These are phyloP conservation scores for Sylvilagus floridanus DNA, from an alignment of 2,797 vertebrate species.

Conservation along the genomic window DNA sequence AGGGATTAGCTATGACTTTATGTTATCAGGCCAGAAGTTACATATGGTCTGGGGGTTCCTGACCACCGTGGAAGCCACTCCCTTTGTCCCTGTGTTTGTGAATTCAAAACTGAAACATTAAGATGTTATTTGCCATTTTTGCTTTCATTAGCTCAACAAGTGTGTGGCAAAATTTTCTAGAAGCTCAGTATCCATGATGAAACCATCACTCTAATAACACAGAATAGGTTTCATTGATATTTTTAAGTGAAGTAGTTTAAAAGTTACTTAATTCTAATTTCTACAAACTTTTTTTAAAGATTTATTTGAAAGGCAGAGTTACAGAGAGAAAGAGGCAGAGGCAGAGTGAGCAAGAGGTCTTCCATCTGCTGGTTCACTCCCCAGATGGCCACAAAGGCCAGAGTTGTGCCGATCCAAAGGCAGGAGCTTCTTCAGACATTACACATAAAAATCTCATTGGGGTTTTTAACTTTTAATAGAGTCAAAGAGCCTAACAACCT, in stretches of 20 bases:
- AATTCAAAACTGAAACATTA: conserved; percentile 56
- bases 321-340: too few relatives aligned
- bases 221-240: conserved; percentile 25
- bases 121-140: conserved; percentile 36
- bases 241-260: conserved; percentile 11
- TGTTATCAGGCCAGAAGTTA: conserved; percentile 32
- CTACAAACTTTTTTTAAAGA: neutral
- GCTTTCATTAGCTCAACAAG: conserved; percentile 47
- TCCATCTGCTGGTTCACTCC: too few relatives aligned
- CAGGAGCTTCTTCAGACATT: neutral
- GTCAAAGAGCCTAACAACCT: conserved; percentile 26
- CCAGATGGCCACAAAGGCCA: too few relatives aligned
- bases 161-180: neutral
- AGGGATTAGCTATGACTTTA: neutral
- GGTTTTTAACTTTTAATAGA: conserved; percentile 40
- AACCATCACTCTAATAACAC: conserved; percentile 44
- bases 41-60: neutral
- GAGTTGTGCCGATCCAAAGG: too few relatives aligned
- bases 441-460: neutral
- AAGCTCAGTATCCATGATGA: conserved; percentile 9
- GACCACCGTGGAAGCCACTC: neutral
- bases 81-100: neutral
- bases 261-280: conserved; percentile 38
- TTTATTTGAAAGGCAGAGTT: too few relatives aligned
- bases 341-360: too few relatives aligned